Base-by-base conservation (phyloP, 35 echinoderm and acorn worm species). In the Anneissia japonica region DNA sequence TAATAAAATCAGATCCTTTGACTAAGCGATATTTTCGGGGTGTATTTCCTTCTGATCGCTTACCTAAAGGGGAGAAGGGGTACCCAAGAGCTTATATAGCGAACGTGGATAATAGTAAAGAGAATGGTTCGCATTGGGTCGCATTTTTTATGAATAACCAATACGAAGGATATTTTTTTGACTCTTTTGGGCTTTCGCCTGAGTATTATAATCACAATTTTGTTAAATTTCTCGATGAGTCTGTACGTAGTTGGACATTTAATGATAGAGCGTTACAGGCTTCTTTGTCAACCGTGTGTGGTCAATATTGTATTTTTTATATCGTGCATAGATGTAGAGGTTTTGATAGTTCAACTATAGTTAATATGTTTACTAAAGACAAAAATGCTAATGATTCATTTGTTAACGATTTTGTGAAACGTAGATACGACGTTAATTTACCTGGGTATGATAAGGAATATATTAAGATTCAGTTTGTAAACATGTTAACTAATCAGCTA, bases 291-390 rank as follows among this genome's bases (percentile, higher is more conserved):
- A 34, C 82, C 23, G 79, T 92, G 32, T 92, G 91, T 79, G 91
- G 91, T 73, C 86, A 93, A 72, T 84, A 88, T 74, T 84, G 86
- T 82, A 34, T 85, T 19, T 86, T 85, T 82, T 89, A 55, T 82
- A 36, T 93, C 64, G 78, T 86, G 33, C 87, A 86, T 80, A 55
- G 79, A 29, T 46, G 45, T 31, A 81, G 79, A 43, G 79, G 74
- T 31, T 34, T 75, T 30, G 75, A 55, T 55, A 83, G 43, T 72
- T 38, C 73, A 10, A 73, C 34, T 45, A 45, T 45, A 45, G 40
- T 45, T 45, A 75, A 74, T 28, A 19, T 90, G 35, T 84, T 84
- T 46, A 35, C 80, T 6, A 84, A 77, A 35, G 64, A 90, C 32
- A 83, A 74, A 31, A 45, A 39, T 4, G 0, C 36, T 16, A 90